phyloP scores from a whole-genome alignment of 2,113 vertebrate genomes.

The Gavia stellata region DNA sequence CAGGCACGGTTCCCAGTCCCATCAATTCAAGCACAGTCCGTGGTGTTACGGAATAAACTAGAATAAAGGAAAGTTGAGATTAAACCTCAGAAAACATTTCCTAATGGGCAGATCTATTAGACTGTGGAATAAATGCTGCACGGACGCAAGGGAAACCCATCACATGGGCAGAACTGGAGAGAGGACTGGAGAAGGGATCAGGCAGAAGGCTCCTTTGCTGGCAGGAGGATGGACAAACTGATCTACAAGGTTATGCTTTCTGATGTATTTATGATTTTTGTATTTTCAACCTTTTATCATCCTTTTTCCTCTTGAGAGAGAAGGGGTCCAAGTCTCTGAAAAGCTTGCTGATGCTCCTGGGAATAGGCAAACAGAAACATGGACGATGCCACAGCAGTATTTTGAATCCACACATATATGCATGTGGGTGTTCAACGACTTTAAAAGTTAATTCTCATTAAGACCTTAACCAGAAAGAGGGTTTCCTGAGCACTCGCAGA shows the following conservation, averaged over 20 bases:
- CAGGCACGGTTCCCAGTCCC: background rate
- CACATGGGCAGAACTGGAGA: background rate
- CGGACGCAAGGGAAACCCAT: background rate
- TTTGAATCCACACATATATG: background rate
- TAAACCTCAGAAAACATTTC: background rate
- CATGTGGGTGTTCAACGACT: background rate
- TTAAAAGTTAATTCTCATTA: background rate
- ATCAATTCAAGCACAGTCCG: background rate
- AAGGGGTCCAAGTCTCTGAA: background rate
- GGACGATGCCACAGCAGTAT: background rate
- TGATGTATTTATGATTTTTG: background rate
- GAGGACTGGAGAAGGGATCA: background rate
- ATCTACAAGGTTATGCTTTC: background rate
- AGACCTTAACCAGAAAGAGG: background rate
- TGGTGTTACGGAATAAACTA: background rate
- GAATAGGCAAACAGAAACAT: background rate
- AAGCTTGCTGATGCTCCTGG: background rate
- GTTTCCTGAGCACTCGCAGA: background rate
- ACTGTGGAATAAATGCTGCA: background rate
- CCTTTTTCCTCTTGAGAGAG: background rate
- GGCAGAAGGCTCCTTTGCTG: background rate
- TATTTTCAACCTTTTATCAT: background rate
- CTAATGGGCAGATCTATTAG: background rate
- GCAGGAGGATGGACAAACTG: background rate
- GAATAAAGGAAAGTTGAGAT: background rate